phyloP scores from a whole-genome alignment of 1,140 invertebrate species.

The Drosophila repletoides region DNA sequence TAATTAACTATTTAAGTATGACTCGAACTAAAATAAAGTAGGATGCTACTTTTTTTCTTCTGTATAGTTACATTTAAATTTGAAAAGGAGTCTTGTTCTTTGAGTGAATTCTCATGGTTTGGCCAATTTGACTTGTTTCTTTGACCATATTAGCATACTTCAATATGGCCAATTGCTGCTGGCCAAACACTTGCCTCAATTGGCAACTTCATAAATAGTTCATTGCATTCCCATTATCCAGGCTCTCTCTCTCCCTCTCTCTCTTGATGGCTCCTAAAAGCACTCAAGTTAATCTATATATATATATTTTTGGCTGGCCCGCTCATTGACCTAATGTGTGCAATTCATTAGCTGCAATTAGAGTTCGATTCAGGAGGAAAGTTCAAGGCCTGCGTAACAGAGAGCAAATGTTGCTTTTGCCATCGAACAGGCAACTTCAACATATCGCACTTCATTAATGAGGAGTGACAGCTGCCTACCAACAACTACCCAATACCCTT shows the following conservation, averaged over 20 bases:
- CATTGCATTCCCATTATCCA: conserved; percentile 56
- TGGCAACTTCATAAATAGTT: conserved; percentile 50
- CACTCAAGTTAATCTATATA: conserved; percentile 16
- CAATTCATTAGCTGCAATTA: conserved; percentile 73
- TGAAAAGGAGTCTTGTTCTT: too few relatives aligned
- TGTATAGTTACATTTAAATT: too few relatives aligned
- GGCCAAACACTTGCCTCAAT: not conserved
- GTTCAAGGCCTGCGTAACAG: conserved; percentile 53
- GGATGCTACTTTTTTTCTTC: too few relatives aligned
- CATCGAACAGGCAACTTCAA: not conserved
- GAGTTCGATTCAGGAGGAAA: conserved; percentile 61
- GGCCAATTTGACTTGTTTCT: not conserved
- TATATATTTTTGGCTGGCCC: conserved; percentile 5
- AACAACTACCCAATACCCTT: not conserved
- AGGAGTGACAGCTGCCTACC: conserved; percentile 5
- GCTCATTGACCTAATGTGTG: conserved; percentile 66
- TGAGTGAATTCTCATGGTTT: too few relatives aligned
- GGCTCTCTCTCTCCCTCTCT: too few relatives aligned
- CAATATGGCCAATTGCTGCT: not conserved
- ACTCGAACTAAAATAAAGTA: too few relatives aligned
- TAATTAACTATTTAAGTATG: too few relatives aligned
- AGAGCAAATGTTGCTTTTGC: conserved; percentile 9
- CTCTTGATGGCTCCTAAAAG: too few relatives aligned
- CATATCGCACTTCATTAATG: conserved; percentile 67
- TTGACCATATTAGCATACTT: too few relatives aligned